These are phyloP conservation scores for Raphicerus campestris DNA, from an alignment of 2,113 vertebrate genomes.

Conservation along the genomic window DNA sequence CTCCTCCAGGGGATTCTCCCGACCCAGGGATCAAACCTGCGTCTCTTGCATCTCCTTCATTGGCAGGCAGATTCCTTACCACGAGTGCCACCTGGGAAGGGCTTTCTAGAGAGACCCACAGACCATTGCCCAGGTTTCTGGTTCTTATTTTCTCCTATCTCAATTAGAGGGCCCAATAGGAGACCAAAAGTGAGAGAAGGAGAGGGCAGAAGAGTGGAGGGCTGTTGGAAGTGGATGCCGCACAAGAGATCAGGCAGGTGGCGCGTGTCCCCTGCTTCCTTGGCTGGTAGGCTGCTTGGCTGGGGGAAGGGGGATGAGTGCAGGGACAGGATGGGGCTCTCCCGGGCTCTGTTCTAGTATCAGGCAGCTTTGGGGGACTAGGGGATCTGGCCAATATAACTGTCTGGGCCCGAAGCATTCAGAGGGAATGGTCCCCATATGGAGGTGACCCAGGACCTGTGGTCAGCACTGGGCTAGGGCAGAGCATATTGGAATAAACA, in stretches of 20 bases:
- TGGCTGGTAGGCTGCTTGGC: neutral
- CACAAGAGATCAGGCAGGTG: neutral
- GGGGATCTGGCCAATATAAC: neutral
- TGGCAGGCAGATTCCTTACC: neutral
- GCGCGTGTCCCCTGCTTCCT: neutral
- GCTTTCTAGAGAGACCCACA: neutral
- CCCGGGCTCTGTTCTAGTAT: neutral
- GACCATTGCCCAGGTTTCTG: neutral
- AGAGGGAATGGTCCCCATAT: neutral
- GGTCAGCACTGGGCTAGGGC: neutral
- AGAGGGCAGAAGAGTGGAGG: neutral
- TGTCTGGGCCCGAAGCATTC: neutral
- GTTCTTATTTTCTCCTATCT: neutral
- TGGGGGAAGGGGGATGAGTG: neutral
- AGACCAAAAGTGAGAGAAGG: neutral
- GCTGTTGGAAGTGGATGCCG: neutral
- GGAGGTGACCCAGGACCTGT: neutral
- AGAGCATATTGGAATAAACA: neutral
- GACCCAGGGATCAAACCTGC: neutral
- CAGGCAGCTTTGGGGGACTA: neutral
- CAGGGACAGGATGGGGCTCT: neutral
- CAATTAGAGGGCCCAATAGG: neutral
- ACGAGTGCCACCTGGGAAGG: neutral
- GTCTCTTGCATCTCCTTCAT: neutral
- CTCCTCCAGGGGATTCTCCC: neutral